These are phyloP conservation scores for Hypanus sabinus DNA, from an alignment of 2,113 vertebrate species.

Conservation along the genomic window DNA sequence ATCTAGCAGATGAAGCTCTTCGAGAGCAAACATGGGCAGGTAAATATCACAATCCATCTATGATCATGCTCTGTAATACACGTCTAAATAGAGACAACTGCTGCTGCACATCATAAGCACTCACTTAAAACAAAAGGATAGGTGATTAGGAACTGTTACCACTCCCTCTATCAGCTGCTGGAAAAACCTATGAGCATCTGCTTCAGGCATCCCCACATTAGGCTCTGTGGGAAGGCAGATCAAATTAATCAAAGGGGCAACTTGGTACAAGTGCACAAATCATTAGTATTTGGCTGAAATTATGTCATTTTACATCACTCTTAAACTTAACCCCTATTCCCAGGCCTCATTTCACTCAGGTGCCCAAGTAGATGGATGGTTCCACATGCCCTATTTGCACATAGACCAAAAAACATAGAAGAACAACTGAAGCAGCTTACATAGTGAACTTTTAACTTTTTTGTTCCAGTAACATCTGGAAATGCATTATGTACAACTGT, in stretches of 20 bases:
- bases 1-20: not conserved
- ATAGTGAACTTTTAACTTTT: no score
- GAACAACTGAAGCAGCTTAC: not conserved
- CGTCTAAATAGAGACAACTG: not conserved
- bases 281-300: not conserved
- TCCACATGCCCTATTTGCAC: not conserved
- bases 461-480: not conserved
- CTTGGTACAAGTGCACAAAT: not conserved
- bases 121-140: not conserved
- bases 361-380: not conserved
- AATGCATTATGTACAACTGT: not conserved
- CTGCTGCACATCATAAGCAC: not conserved
- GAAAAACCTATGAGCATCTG: slow-evolving; percentile 84
- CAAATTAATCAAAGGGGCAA: no score
- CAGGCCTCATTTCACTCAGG: no score
- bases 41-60: not conserved
- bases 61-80: not conserved
- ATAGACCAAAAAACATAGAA: no score
- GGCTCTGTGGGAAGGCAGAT: slow-evolving; percentile 65
- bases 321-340: not conserved
- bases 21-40: not conserved
- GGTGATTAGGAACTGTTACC: slow-evolving; percentile 59
- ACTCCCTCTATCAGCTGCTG: slow-evolving; percentile 86
- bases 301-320: not conserved
- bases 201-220: slow-evolving; percentile 86